Percentiles rank a stretch among this genome's conserved stretches.
These are phyloP conservation scores for Bombylius major DNA, from an alignment of 2,888 invertebrate genomes.

Conservation along the genomic window DNA sequence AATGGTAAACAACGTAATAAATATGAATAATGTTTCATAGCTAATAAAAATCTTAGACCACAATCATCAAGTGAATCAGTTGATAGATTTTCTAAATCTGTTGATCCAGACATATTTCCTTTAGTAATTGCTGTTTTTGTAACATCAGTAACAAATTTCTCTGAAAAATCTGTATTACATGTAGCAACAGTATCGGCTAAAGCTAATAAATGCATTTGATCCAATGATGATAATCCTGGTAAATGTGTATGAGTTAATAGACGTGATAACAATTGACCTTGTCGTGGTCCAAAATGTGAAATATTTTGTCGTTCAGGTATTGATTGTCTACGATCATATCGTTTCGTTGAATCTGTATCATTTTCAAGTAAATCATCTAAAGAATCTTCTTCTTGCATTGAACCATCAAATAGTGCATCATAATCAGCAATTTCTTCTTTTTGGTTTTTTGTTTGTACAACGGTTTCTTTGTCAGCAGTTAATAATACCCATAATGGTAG, in stretches of 20 bases:
- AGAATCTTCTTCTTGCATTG: constrained; percentile 64
- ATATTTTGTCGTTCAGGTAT: constrained; percentile 61
- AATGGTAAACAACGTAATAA: constrained; percentile 84
- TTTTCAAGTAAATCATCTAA: constrained; percentile 67
- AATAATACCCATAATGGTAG: constrained; percentile 92
- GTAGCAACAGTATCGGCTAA: constrained; percentile 95
- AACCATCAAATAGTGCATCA: constrained; percentile 78
- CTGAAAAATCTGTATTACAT: constrained; percentile 78
- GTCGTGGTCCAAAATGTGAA: constrained; percentile 77
- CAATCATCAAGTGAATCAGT: constrained; percentile 90
- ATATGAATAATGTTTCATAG: constrained; percentile 97
- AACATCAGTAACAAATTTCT: constrained; percentile 59
- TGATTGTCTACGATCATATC: constrained; percentile 50
- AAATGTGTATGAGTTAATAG: constrained; percentile 89
- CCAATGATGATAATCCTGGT: constrained; percentile 88
- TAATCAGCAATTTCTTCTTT: constrained; percentile 56
- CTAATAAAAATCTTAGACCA: constrained; percentile 86
- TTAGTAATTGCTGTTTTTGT: constrained; percentile 54
- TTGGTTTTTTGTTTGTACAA: constrained; percentile 15
- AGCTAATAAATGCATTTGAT: constrained; percentile 99
- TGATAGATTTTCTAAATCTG: constrained; percentile 40
- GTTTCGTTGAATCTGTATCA: constrained; percentile 49
- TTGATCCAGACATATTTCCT: constrained; percentile 46
- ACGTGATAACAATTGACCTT: constrained; percentile 73
- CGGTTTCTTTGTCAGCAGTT: constrained; percentile 77